phyloP scores from a whole-genome alignment of 1,140 invertebrate species.

The Capitella teleta region DNA sequence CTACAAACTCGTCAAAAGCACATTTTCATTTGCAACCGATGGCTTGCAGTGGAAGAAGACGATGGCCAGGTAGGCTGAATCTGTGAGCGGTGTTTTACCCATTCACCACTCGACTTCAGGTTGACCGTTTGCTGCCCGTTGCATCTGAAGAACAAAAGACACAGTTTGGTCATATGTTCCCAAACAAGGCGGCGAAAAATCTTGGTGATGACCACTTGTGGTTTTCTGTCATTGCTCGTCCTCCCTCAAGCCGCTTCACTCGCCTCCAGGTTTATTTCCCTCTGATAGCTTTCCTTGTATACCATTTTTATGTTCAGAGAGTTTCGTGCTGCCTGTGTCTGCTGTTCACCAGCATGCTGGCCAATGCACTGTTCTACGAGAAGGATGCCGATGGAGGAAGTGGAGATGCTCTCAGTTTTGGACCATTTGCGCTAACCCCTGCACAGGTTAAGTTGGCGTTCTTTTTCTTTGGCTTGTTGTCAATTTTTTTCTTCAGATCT shows the following conservation, averaged over 20 bases:
- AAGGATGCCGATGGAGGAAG: conserved; percentile 17
- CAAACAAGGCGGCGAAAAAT: conserved; percentile 41
- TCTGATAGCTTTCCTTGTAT: not conserved
- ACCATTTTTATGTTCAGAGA: conserved; percentile 24
- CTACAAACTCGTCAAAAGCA: conserved; percentile 47
- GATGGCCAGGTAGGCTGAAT: conserved; percentile 49
- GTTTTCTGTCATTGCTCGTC: conserved; percentile 49
- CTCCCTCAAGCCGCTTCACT: conserved; percentile 38
- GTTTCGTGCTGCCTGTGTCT: conserved; percentile 48
- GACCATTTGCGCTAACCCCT: conserved; percentile 43
- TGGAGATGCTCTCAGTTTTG: conserved; percentile 34
- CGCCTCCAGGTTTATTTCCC: conserved; percentile 17
- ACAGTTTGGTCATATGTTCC: conserved; percentile 46
- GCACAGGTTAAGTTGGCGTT: conserved; percentile 34
- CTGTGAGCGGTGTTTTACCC: no score
- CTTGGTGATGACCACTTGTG: conserved; percentile 50
- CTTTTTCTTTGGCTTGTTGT: no score
- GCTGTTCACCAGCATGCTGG: conserved; percentile 48
- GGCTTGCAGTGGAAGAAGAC: conserved; percentile 50
- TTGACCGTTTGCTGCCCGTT: conserved; percentile 48
- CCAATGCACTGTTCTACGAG: conserved; percentile 50
- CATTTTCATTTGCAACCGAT: conserved; percentile 46
- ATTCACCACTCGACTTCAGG: conserved; percentile 31
- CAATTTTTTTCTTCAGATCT: conserved; percentile 34
- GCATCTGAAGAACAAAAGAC: conserved; percentile 43